Evolutionary conservation across 2,888 invertebrate species (phyloP), one percentile per base, ranked within the genome.

Genomic region (Pollenia angustigena): DNA sequence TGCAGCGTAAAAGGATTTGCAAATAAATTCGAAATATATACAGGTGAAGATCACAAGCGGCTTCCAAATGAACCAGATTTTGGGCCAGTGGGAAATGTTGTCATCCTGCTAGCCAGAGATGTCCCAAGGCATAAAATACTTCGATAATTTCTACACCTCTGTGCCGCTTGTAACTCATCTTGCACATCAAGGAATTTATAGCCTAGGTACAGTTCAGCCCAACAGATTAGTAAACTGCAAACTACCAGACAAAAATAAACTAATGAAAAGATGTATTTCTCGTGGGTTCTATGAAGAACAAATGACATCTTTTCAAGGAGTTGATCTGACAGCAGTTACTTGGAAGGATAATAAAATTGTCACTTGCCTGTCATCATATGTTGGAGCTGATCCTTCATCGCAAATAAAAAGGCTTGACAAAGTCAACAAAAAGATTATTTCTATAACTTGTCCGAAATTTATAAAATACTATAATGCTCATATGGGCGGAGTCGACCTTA

Each of bases 41-140:
- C 54, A 12, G 32, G 52, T 69, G 50, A 69, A 69, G 69, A 69
- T 50, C 50, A 71, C 23, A 16, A 71, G 40, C 71, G 54, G 42
- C 54, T 42, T 54, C 71, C 52, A 71, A 16, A 71, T 42, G 54
- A 71, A n/a, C 71, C 54, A 52, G 71, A 54, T 71, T 54, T 71
- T 54, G 71, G 71, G 18, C 68, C 68, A 68, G 68, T 68, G 32
- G 40, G 68, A 50, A 68, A 68, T 68, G 68, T 50, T 52, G 40
- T 71, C 42, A 71, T 54, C 71, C 71, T 18, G 16, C 42, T 44
- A 71, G 52, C 42, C 40, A 71, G 54, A 52, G 52, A 32, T 69
- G 40, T 69, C 32, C 50, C 69, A 69, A 69, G 69, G 52, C 69
- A 69, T 69, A 11, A 46, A 66, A 46, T 66, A 66, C 10, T 62